Evolutionary conservation across 2,113 vertebrate species (phyloP).

Genomic region (Eurystomus gularis): DNA sequence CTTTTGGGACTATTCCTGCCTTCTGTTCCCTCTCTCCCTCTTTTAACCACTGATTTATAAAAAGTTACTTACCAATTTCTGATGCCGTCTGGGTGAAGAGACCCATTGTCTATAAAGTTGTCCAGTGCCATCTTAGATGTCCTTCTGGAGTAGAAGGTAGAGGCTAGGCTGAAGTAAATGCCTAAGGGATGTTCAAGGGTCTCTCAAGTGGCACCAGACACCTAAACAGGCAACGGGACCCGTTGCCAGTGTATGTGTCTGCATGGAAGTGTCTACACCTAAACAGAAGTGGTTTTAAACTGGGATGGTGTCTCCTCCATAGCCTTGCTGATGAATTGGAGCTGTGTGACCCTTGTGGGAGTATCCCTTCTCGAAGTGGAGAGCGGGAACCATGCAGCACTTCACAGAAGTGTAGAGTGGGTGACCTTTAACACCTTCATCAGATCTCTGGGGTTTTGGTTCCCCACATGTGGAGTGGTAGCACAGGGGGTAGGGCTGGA

Average conservation of each 20-base stretch:
- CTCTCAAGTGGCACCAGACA: background rate
- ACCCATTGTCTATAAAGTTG: background rate
- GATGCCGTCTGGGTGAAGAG: background rate
- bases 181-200: background rate
- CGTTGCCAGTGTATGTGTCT: background rate
- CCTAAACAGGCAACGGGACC: background rate
- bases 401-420: background rate
- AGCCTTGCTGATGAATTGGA: background rate
- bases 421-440: background rate
- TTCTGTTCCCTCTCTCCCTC: background rate
- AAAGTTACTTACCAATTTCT: background rate
- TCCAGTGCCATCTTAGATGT: background rate
- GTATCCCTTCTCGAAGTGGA: background rate
- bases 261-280: background rate
- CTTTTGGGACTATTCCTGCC: background rate
- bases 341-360: background rate
- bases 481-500: background rate
- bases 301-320: background rate
- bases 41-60: background rate
- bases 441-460: background rate
- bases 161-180: background rate
- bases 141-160: background rate
- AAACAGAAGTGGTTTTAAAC: background rate
- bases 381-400: fast-evolving
- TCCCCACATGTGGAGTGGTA: background rate